A percentile compares a stretch with the other conserved stretches of the same genome.
These are phyloP conservation scores for Hiodon alosoides DNA, from an alignment of 2,113 vertebrate genomes.

Conservation along the genomic window DNA sequence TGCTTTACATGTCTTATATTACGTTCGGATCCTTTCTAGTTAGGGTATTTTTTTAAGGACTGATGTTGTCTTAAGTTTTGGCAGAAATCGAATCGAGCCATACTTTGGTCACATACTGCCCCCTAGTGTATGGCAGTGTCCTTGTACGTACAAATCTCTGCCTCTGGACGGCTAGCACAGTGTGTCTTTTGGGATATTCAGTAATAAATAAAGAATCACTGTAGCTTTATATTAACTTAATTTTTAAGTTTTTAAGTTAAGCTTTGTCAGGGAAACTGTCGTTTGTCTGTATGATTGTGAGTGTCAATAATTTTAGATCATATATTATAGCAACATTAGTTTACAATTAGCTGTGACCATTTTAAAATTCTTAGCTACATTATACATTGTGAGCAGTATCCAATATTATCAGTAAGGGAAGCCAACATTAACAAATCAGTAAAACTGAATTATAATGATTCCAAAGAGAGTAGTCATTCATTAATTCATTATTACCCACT, in stretches of 20 bases:
- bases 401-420: neutral
- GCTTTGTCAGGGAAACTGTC: slow-evolving; percentile 8
- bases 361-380: neutral
- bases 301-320: neutral
- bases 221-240: slow-evolving; percentile 24
- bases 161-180: slow-evolving; percentile 19
- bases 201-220: slow-evolving; percentile 32
- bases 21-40: slow-evolving; percentile 50
- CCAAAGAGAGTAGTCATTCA: too few species aligned
- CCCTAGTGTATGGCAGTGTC: slow-evolving; percentile 51
- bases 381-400: neutral
- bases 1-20: slow-evolving; percentile 51
- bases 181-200: slow-evolving; percentile 40
- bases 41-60: slow-evolving; percentile 39
- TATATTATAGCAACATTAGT: slow-evolving; percentile 9
- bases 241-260: too few species aligned
- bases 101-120: slow-evolving; percentile 68
- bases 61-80: slow-evolving; percentile 21
- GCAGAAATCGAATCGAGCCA: slow-evolving; percentile 4
- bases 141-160: slow-evolving; percentile 36
- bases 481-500: too few species aligned
- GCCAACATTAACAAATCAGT: neutral
- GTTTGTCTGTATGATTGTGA: neutral
- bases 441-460: neutral
- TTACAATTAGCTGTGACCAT: neutral